phyloP scores from a whole-genome alignment of 2,888 invertebrate genomes.

The Meghimatium bilineatum region DNA sequence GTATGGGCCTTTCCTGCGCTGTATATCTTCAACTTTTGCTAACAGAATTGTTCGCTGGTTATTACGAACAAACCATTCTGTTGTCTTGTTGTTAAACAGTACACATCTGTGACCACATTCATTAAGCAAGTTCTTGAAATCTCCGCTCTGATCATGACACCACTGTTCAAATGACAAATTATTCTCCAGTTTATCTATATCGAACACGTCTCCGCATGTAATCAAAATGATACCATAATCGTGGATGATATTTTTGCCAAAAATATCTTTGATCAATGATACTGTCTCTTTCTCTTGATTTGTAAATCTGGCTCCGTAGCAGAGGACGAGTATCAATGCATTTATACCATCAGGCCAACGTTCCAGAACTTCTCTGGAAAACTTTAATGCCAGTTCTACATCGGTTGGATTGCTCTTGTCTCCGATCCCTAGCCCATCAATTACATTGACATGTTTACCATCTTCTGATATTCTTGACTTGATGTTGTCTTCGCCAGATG shows the following conservation, averaged over 20 bases:
- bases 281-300: background rate
- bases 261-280: background rate
- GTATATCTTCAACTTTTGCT: background rate
- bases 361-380: background rate
- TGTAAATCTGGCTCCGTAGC: background rate
- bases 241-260: background rate
- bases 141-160: background rate
- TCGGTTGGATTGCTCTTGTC: background rate
- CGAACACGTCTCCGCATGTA: background rate
- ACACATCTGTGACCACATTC: background rate
- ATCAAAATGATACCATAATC: background rate
- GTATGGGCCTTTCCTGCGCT: background rate
- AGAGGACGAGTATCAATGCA: background rate
- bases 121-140: background rate
- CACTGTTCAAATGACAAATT: background rate
- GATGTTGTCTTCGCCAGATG: background rate
- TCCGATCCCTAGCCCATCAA: slow-evolving; percentile 23
- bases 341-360: background rate
- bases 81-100: slow-evolving; percentile 10
- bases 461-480: background rate
- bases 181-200: background rate
- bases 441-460: background rate
- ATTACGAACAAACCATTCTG: background rate
- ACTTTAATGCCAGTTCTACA: background rate
- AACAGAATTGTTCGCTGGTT: background rate